Conservation (phyloP, 1,140 invertebrate genomes). For the Drosophila ogumai region DNA sequence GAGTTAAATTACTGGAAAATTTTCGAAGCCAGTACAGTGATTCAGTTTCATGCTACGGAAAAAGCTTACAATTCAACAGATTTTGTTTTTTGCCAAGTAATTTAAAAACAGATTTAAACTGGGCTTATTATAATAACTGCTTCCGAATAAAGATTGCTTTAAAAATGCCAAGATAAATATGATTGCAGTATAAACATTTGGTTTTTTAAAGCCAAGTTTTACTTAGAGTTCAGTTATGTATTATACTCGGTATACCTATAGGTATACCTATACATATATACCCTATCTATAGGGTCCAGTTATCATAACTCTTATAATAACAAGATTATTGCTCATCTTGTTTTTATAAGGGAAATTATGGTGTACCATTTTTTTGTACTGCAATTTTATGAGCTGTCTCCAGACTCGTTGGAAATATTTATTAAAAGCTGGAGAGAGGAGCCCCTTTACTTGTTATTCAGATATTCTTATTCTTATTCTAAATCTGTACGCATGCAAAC, state of each 20-base stretch:
- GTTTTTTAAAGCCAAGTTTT: neutral
- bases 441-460: no score
- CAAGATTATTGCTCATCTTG: no score
- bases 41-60: neutral
- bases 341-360: no score
- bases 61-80: neutral
- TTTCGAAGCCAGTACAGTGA: neutral
- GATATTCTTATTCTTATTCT: no score
- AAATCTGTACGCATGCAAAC: no score
- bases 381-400: no score
- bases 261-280: no score
- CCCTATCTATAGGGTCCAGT: no score
- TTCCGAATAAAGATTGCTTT: constrained; percentile 19
- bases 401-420: neutral
- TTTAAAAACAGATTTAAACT: constrained; percentile 13
- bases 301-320: neutral
- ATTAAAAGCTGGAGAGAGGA: neutral
- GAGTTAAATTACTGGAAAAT: constrained; percentile 13
- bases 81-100: constrained; percentile 1
- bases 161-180: neutral
- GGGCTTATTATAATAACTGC: constrained; percentile 10
- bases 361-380: no score
- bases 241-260: neutral
- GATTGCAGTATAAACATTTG: neutral
- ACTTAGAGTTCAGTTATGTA: neutral